Conservation (phyloP, 2,888 invertebrate species). For the Drosophila prolongata region DNA sequence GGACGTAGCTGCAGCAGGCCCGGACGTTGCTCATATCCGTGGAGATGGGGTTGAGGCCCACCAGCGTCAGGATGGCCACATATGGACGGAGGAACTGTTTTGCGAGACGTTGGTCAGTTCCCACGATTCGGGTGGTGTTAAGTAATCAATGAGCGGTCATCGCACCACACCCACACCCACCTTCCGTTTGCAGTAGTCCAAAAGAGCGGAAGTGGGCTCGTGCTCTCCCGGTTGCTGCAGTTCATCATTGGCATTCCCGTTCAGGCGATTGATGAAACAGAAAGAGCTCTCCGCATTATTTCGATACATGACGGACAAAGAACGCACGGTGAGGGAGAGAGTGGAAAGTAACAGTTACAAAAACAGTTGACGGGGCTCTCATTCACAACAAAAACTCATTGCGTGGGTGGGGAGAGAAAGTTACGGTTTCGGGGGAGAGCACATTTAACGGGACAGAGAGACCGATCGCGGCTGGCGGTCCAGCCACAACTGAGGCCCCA, state of each 20-base stretch:
- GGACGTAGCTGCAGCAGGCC: slow-evolving; percentile 88
- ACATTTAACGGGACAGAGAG: slow-evolving; percentile 15
- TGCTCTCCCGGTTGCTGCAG: slow-evolving; percentile 87
- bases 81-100: slow-evolving; percentile 90
- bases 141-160: slow-evolving; percentile 7
- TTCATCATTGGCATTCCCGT: slow-evolving; percentile 87
- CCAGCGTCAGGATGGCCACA: slow-evolving; percentile 89
- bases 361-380: slow-evolving; percentile 14
- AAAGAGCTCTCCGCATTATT: slow-evolving; percentile 76
- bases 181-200: slow-evolving; percentile 92
- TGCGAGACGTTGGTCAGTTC: not conserved
- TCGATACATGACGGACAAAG: slow-evolving; percentile 69
- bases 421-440: slow-evolving; percentile 5
- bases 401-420: slow-evolving; percentile 37
- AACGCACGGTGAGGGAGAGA: slow-evolving; percentile 8
- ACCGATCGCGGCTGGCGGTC: slow-evolving; percentile 53
- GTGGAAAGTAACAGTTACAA: slow-evolving; percentile 29
- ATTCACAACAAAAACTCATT: slow-evolving; percentile 51
- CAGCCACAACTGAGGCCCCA: slow-evolving; percentile 59
- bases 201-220: slow-evolving; percentile 91
- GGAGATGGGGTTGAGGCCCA: slow-evolving; percentile 90
- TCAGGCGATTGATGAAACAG: slow-evolving; percentile 75
- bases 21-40: slow-evolving; percentile 87
- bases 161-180: slow-evolving; percentile 77
- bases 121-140: slow-evolving; percentile 2